phyloP scores from a whole-genome alignment of 2,888 invertebrate species.

The Cyaniris semiargus region DNA sequence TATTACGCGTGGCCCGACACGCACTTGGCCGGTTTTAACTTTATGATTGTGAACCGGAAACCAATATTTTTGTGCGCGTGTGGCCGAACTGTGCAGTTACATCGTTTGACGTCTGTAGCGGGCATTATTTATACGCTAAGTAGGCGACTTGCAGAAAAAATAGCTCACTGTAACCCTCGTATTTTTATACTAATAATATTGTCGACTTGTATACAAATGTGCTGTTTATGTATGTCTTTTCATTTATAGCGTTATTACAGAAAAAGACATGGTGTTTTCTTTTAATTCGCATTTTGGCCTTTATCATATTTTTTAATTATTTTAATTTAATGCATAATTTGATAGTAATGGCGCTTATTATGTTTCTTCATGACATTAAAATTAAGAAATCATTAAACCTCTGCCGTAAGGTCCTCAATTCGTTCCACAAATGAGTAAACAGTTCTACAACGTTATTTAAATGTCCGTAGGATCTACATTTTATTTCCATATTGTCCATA shows the following conservation, averaged over 20 bases:
- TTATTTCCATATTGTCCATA: too few species aligned
- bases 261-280: background rate
- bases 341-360: too few species aligned
- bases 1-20: too few species aligned
- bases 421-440: too few species aligned
- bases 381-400: too few species aligned
- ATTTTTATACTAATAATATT: constrained; percentile 16
- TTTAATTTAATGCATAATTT: too few species aligned
- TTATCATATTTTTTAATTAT: too few species aligned
- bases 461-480: too few species aligned
- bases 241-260: background rate
- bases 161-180: background rate
- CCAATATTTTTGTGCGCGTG: background rate
- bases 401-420: too few species aligned
- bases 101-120: background rate
- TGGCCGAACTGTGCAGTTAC: background rate
- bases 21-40: too few species aligned
- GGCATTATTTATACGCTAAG: constrained; percentile 2
- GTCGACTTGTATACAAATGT: constrained; percentile 15
- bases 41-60: background rate
- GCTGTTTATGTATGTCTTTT: background rate
- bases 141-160: constrained; percentile 15
- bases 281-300: background rate
- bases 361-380: too few species aligned
- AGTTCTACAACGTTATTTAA: too few species aligned